phyloP scores from a whole-genome alignment of 1,140 invertebrate species.

The Halesus radiatus region DNA sequence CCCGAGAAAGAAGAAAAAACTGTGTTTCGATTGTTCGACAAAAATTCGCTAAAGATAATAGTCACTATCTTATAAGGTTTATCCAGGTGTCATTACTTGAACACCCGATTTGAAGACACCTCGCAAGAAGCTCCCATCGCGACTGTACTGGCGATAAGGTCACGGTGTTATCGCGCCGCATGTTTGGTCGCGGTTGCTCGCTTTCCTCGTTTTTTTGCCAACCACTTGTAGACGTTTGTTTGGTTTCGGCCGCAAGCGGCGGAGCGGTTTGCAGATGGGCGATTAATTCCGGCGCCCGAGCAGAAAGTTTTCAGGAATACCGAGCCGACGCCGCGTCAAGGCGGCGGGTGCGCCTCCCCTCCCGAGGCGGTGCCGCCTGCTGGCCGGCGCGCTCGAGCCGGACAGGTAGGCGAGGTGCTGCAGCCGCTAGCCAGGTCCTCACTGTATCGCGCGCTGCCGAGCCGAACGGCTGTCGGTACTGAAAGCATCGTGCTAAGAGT shows the following conservation, averaged over 20 bases:
- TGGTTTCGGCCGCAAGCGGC: not conserved
- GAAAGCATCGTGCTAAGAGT: not conserved
- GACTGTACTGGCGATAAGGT: not conserved
- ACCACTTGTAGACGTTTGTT: conserved; percentile 21
- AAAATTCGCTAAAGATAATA: conserved; percentile 15
- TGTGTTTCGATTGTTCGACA: conserved; percentile 17
- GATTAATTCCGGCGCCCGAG: not conserved
- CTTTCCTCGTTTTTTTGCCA: not conserved
- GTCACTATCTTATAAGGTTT: not conserved
- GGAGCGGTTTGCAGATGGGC: not conserved
- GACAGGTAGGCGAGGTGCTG: not conserved
- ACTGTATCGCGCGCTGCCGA: conserved; percentile 3
- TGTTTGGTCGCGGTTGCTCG: not conserved
- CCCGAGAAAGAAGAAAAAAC: not conserved
- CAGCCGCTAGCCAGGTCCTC: not conserved
- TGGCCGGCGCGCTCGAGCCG: not conserved
- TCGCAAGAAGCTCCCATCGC: not conserved
- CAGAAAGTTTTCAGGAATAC: too few relatives aligned
- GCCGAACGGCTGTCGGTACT: not conserved
- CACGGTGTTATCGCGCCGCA: not conserved
- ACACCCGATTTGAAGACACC: not conserved
- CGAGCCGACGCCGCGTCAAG: not conserved
- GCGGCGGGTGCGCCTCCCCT: not conserved
- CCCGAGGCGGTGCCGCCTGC: not conserved
- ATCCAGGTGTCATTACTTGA: conserved; percentile 12